phyloP scores from a whole-genome alignment of 37 sponge, comb jelly and placozoan species.

The Tethya wilhelma region DNA sequence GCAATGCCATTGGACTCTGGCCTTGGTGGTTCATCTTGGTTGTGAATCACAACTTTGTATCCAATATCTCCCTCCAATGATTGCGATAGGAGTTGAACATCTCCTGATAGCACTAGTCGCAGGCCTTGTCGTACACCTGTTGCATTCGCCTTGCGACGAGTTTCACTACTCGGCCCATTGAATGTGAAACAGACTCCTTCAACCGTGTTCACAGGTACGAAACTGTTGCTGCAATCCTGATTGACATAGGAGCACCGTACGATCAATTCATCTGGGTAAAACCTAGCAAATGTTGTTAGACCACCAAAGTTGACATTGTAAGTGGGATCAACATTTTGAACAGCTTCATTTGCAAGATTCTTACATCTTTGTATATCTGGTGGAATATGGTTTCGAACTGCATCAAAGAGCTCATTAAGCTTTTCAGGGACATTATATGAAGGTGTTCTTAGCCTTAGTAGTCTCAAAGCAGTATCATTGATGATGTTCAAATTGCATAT shows the following conservation, averaged over 20 bases:
- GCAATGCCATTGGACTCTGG: conserved; percentile 20
- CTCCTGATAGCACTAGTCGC: neutral
- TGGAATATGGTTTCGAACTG: too few relatives aligned
- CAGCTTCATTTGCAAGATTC: too few relatives aligned
- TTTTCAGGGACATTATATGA: too few relatives aligned
- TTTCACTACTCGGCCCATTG: neutral
- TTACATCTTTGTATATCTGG: too few relatives aligned
- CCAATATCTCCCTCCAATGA: neutral
- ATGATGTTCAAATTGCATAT: too few relatives aligned
- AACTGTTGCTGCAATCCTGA: neutral
- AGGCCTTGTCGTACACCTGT: conserved; percentile 21
- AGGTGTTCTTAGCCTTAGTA: too few relatives aligned
- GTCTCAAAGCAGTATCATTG: too few relatives aligned
- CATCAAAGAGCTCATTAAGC: too few relatives aligned
- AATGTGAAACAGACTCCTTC: conserved; percentile 40
- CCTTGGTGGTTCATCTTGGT: conserved; percentile 18
- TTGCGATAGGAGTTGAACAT: neutral
- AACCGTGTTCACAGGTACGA: too few relatives aligned
- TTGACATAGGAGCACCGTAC: neutral
- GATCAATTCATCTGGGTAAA: neutral
- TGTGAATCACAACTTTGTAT: conserved; percentile 12
- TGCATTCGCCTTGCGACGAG: neutral
- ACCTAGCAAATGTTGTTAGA: too few relatives aligned
- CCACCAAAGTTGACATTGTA: too few relatives aligned
- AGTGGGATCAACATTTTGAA: too few relatives aligned